phyloP scores from a whole-genome alignment of 2,113 vertebrate species.

The Tapirus terrestris region DNA sequence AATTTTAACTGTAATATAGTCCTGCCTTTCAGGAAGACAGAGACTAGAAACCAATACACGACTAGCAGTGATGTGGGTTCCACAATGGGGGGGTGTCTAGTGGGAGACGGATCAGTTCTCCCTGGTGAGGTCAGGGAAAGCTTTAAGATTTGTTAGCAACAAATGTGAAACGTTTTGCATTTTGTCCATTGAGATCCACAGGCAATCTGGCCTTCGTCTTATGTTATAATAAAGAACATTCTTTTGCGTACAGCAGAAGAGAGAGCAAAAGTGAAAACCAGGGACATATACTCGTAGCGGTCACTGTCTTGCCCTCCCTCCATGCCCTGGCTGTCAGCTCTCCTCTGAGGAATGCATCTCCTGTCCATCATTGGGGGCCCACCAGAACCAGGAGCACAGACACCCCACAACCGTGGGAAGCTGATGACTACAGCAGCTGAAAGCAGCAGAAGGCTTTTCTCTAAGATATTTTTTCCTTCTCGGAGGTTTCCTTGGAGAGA shows the following conservation, averaged over 20 bases:
- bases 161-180: neutral
- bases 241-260: neutral
- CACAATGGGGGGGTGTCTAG: rapidly evolving
- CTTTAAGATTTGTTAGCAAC: neutral
- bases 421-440: neutral
- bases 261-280: neutral
- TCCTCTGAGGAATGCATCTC: neutral
- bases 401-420: neutral
- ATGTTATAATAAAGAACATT: neutral
- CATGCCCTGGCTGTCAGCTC: neutral
- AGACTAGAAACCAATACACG: neutral
- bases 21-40: neutral
- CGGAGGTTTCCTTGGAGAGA: slow-evolving; percentile 15
- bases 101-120: neutral
- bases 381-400: neutral
- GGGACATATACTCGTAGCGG: neutral
- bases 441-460: neutral
- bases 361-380: neutral
- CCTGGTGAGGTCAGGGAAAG: neutral
- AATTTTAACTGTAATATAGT: neutral
- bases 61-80: neutral
- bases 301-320: neutral
- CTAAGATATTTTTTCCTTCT: neutral
- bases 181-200: neutral
- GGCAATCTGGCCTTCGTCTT: neutral